Base-by-base conservation (phyloP, 2,113 vertebrate genomes). In the Nycticryphes semicollaris region DNA sequence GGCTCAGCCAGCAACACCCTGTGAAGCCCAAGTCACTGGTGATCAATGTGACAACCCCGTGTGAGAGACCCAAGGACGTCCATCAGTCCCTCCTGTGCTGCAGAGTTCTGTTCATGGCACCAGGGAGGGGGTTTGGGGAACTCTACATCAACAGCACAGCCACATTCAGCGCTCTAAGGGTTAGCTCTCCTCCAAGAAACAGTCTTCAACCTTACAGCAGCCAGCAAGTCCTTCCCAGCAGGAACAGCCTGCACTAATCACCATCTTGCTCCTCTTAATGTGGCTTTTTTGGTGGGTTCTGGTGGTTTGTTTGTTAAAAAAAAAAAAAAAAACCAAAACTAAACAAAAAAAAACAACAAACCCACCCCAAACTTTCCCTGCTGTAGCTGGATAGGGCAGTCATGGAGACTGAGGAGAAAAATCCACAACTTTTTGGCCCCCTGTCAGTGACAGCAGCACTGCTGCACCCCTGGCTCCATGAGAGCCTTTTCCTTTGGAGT, bases 61-160 rank as follows among this genome's bases (percentile, higher is more conserved):
- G 21, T 6, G 6, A 51, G 30, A 50, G 69, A 35, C 16, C 13
- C 56, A 14, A 67, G 35, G 35, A 11, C 8, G 17, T 1, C 67
- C 4, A 1, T 23, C 62, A 6, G 86, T 2, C 39, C 48, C 28
- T 67, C 13, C 7, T 7, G 10, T 1, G 1, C 41, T 57, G 50
- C 47, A n/a, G 35, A 62, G 28, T 28, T 41, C 81, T 27, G 56
- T 2, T 60, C 39, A 6, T 2, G 3, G 22, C 43, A 10, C 21
- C 23, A 27, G 22, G 73, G 23, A 50, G 47, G 39, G n/a, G 51
- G 21, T 7, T 64, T 83, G 6, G 66, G 84, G 80, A 69, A 28
- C 33, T 35, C 17, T 11, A 19, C 0, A 0, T 2, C 1, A 3
- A 13, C n/a, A 33, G 24, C 60, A 3, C 0, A 1, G 80, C 45